These are phyloP conservation scores for Fistularia tabacaria DNA, from an alignment of 2,797 vertebrate genomes.

Conservation along the genomic window DNA sequence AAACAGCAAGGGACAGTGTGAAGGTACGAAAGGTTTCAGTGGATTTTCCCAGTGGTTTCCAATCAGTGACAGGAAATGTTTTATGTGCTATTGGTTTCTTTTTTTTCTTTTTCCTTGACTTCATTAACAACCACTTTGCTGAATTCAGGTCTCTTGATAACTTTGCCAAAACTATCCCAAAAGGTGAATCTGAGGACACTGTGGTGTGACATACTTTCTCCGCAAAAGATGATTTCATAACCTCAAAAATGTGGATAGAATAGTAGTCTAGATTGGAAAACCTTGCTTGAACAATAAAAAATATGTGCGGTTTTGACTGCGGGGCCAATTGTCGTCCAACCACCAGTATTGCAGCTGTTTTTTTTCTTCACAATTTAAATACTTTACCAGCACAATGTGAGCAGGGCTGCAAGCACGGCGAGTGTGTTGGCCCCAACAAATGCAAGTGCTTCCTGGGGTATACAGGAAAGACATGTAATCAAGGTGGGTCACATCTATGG, in stretches of 20 bases:
- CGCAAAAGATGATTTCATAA: neutral
- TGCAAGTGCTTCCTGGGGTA: conserved; percentile 95
- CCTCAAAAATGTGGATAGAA: conserved; percentile 36
- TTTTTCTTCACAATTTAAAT: conserved; percentile 47
- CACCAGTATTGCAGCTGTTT: conserved; percentile 44
- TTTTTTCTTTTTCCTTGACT: too few relatives aligned
- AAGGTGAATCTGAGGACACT: too few relatives aligned
- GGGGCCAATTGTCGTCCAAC: conserved; percentile 36
- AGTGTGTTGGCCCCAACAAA: conserved; percentile 89
- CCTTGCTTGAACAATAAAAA: conserved; percentile 21
- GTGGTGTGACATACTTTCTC: too few relatives aligned
- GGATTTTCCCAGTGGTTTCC: neutral
- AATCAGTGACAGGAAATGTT: too few relatives aligned
- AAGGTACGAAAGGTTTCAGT: conserved; percentile 77
- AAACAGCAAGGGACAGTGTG: conserved; percentile 85
- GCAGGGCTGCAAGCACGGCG: conserved; percentile 90
- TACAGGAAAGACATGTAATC: conserved; percentile 88
- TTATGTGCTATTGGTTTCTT: too few relatives aligned
- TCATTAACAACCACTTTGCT: too few relatives aligned
- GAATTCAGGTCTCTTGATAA: too few relatives aligned
- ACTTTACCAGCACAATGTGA: conserved; percentile 85
- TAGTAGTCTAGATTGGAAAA: conserved; percentile 28
- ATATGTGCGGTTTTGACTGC: conserved; percentile 49
- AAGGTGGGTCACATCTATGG: conserved; percentile 76
- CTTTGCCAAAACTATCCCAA: too few relatives aligned